A percentile compares a stretch with the other conserved stretches of the same genome.
Conservation (phyloP, 1,140 invertebrate species). For the Chelonus insularis region DNA sequence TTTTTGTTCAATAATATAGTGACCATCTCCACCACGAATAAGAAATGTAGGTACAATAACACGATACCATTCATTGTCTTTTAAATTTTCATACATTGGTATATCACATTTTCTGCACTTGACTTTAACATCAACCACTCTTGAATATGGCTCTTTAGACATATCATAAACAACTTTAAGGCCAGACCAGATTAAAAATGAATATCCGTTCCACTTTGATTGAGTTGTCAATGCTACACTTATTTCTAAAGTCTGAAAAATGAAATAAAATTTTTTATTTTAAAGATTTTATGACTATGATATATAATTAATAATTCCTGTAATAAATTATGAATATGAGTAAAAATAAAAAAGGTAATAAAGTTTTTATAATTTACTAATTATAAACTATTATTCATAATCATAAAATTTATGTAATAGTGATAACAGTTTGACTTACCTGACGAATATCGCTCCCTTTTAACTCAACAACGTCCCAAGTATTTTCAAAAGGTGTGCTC, state of each 20-base stretch:
- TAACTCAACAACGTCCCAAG: slow-evolving; percentile 68
- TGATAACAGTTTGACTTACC: too few species aligned
- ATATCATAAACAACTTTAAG: slow-evolving; percentile 59
- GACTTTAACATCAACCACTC: slow-evolving; percentile 35
- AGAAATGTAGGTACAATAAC: slow-evolving; percentile 68
- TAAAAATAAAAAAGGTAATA: too few species aligned
- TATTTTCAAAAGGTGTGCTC: slow-evolving; percentile 73
- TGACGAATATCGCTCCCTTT: slow-evolving; percentile 65
- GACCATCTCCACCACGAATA: slow-evolving; percentile 70
- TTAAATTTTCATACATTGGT: slow-evolving; percentile 65
- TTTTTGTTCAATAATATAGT: slow-evolving; percentile 33
- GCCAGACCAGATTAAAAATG: slow-evolving; percentile 47
- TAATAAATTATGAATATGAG: too few species aligned
- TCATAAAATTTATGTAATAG: too few species aligned
- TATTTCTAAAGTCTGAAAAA: slow-evolving; percentile 31
- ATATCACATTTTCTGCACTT: slow-evolving; percentile 67
- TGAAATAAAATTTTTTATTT: too few species aligned
- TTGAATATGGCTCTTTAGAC: slow-evolving; percentile 22
- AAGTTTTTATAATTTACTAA: too few species aligned
- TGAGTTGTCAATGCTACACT: slow-evolving; percentile 30
- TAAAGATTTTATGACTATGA: too few species aligned
- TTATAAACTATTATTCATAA: too few species aligned
- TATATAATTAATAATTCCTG: too few species aligned
- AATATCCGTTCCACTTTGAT: slow-evolving; percentile 21
- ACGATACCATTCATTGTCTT: slow-evolving; percentile 62